A percentile compares a stretch with the other conserved stretches of the same genome.
phyloP scores from a whole-genome alignment of 2,888 invertebrate species.

The Ceratothoa steindachneri region DNA sequence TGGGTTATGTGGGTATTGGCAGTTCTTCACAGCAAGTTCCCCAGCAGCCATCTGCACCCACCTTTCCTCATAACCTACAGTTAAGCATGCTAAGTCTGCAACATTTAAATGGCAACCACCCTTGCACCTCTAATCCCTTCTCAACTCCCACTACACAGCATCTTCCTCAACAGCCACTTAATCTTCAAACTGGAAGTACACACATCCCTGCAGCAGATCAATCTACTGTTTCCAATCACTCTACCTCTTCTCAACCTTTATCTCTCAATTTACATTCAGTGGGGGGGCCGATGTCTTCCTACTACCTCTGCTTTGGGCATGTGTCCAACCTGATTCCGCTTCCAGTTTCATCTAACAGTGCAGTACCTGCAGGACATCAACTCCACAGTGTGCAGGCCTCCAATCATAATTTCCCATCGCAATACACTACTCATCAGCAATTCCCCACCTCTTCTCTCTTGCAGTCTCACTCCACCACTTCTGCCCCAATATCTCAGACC shows the following conservation, averaged over 20 bases:
- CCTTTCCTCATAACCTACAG: constrained; percentile 24
- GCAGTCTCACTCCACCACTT: not conserved
- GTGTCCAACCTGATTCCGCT: constrained; percentile 40
- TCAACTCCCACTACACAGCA: constrained; percentile 17
- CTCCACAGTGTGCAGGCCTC: constrained; percentile 11
- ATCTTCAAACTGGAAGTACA: constrained; percentile 23
- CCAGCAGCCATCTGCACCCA: not conserved
- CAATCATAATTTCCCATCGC: constrained; percentile 19
- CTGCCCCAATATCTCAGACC: not conserved
- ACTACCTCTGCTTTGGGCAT: constrained; percentile 36
- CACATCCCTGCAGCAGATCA: not conserved
- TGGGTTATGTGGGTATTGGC: constrained; percentile 2
- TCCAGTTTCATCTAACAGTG: constrained; percentile 29
- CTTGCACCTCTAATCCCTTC: not conserved
- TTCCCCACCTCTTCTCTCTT: not conserved
- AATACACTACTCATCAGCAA: constrained; percentile 33
- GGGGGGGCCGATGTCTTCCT: constrained; percentile 36
- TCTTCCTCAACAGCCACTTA: constrained; percentile 40
- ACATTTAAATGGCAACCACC: constrained; percentile 22
- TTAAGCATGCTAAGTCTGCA: constrained; percentile 31
- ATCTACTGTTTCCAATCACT: not conserved
- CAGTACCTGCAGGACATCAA: not conserved
- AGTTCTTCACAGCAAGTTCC: not conserved
- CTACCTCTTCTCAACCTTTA: constrained; percentile 20
- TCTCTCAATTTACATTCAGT: constrained; percentile 36